A percentile compares a stretch with the other conserved stretches of the same genome.
These are phyloP conservation scores for Cotesia chilonis DNA, from an alignment of 1,140 invertebrate species.

Conservation along the genomic window DNA sequence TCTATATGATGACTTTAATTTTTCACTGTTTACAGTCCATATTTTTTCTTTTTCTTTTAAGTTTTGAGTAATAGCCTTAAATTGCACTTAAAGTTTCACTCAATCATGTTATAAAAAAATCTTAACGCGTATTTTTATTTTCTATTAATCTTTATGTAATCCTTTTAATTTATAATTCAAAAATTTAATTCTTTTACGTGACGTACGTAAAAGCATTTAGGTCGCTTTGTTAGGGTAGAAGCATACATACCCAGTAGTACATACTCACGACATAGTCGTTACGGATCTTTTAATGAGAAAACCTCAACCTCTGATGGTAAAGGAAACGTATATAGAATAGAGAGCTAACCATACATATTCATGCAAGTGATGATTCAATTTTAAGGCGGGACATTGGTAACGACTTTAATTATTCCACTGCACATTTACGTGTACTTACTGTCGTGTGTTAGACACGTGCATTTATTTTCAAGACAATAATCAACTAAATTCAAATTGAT, in stretches of 20 bases:
- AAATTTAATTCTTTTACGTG: slow-evolving; percentile 11
- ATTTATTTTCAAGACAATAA: neutral
- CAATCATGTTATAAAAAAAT: neutral
- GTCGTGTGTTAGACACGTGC: neutral
- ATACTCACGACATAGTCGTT: slow-evolving; percentile 37
- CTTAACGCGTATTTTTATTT: neutral
- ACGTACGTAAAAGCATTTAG: slow-evolving; percentile 28
- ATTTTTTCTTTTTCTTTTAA: neutral
- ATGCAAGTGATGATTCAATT: slow-evolving; percentile 49
- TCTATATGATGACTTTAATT: neutral
- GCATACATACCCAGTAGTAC: slow-evolving; percentile 22
- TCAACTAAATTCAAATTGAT: neutral
- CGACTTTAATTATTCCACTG: slow-evolving; percentile 45
- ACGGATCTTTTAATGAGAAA: slow-evolving; percentile 43
- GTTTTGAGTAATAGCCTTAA: slow-evolving; percentile 1
- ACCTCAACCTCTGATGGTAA: slow-evolving; percentile 3
- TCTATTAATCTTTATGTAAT: neutral
- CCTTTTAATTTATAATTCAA: neutral
- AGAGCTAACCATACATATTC: slow-evolving; percentile 43
- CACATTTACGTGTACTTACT: slow-evolving; percentile 13
- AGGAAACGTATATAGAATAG: slow-evolving; percentile 21
- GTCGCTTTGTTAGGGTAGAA: slow-evolving; percentile 20
- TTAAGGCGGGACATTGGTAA: slow-evolving; percentile 46
- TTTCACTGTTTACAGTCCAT: slow-evolving; percentile 11
- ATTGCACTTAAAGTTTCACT: slow-evolving; percentile 10